A percentile compares a stretch with the other conserved stretches of the same genome.
Conservation (phyloP, 2,113 vertebrate genomes). For the Oreochromis spilurus region DNA sequence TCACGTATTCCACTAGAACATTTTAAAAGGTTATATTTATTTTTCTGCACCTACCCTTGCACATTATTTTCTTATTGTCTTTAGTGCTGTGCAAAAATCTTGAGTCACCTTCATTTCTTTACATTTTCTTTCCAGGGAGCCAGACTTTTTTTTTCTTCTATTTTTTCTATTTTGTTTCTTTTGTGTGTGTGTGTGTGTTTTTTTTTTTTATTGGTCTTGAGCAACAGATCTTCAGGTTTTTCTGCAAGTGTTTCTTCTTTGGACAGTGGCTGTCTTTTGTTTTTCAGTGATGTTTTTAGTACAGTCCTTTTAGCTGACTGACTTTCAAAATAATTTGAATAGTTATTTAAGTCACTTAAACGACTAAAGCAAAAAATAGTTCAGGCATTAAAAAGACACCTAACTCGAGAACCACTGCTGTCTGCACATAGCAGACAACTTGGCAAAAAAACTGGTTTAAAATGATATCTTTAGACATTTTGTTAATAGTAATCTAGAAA, state of each 20-base stretch:
- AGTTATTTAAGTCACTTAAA: not conserved
- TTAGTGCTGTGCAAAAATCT: not conserved
- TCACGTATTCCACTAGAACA: not conserved
- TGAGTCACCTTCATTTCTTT: not conserved
- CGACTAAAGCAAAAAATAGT: not conserved
- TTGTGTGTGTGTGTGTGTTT: no score
- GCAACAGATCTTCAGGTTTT: not conserved
- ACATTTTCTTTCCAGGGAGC: not conserved
- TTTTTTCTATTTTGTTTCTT: not conserved
- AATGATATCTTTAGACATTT: not conserved
- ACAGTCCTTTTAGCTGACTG: not conserved
- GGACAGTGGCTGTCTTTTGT: not conserved
- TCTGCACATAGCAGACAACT: not conserved
- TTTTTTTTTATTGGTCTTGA: not conserved
- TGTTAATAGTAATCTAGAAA: not conserved
- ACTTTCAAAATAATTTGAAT: not conserved
- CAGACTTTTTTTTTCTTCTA: not conserved
- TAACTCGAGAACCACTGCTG: not conserved
- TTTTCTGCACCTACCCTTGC: not conserved
- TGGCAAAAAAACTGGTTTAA: not conserved
- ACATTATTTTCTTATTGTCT: not conserved
- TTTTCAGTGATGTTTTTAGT: not conserved
- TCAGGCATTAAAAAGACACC: not conserved
- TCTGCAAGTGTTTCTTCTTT: not conserved
- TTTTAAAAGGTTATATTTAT: not conserved